Base-by-base conservation (phyloP, 2,113 vertebrate species). In the Tetrax tetrax region DNA sequence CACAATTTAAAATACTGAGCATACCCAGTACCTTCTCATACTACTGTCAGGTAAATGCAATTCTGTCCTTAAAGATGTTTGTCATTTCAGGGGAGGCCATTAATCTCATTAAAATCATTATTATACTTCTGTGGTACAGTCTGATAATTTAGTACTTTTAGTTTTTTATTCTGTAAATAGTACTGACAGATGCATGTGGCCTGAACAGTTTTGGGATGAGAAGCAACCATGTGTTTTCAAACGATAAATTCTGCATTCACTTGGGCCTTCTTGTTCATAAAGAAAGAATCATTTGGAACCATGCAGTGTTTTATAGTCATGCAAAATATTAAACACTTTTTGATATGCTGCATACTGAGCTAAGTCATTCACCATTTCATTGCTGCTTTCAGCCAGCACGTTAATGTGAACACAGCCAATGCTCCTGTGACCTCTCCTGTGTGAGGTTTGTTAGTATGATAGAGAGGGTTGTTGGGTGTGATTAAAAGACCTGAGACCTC, bases 371-470 rank as follows among this genome's bases (percentile, higher is more conserved):
- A 37, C 22, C 33, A 7, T 89, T 72, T 91, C n/a, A 23, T 20
- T 65, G n/a, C 57, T 51, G 45, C 54, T 91, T 91, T 91, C 50
- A 64, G 1, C 22, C 17, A 16, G 27, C 16, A 8, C 10, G 2
- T 56, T 22, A 19, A 27, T 29, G 21, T 43, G n/a, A 63, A 9
- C 25, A 4, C 7, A n/a, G 6, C 35, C 57, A 28, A 16, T 41
- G 31, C 21, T 75, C 5, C 14, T 14, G 6, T 20, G 28, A 37
- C 18, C 65, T 70, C n/a, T 64, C 9, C 19, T 14, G 23, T 0
- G 0, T 57, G n/a, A 66, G 20, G 6, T 45, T 50, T 76, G 14
- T 45, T 47, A 14, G 14, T 41, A 5, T 5, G 8, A 16, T 1
- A 28, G 29, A 57, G 60, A 48, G 47, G 18, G 14, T 66, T 54